Base-by-base conservation (phyloP, 2,888 invertebrate species). In the Hydrotaea cyrtoneurina region DNA sequence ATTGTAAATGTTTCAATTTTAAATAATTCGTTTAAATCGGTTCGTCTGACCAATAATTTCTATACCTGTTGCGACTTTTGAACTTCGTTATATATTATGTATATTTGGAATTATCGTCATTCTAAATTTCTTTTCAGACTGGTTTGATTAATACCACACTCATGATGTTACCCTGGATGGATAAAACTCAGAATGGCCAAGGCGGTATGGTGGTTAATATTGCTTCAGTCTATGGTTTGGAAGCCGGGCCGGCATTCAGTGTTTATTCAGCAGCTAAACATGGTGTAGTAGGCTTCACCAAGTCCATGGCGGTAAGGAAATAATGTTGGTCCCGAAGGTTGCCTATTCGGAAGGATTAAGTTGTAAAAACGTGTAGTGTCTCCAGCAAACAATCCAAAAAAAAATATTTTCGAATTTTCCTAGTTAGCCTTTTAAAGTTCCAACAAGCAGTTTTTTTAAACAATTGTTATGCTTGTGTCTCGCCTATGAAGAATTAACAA, bases 281-380 rank as follows among this genome's bases (percentile, higher is more conserved):
- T 66, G 92, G 92, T 78, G 89, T 92, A 8, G 78, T 92, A 5
- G 92, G 92, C 57, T 91, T 92, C 81, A 92, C 92, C 2, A 90
- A 91, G 17, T 91, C 91, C 2, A 88, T 92, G 87, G 91, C 87
- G 3, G 89, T 89, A 86, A 83, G 87, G 82, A 57, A 26, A 15
- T 11, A 66, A 46, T 19, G 43, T 0, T 4, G n/a, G n/a, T n/a
- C n/a, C n/a, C 21, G 21, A 0, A 50, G 11, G 19, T 2, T 7
- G 64, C 4, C 36, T 62, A n/a, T 62, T 26, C 15, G n/a, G n/a
- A n/a, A n/a, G n/a, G 15, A 5, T 15, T 19, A 21, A 11, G 10
- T 53, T 8, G 36, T 17, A 46, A 19, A n/a, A 26, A n/a, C 31
- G 15, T 75, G 10, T 43, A 43, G 17, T n/a, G n/a, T n/a, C n/a